Evolutionary conservation across 2,797 vertebrate species (phyloP), one percentile per base, ranked within the genome.

Genomic region (Miichthys miiuy): DNA sequence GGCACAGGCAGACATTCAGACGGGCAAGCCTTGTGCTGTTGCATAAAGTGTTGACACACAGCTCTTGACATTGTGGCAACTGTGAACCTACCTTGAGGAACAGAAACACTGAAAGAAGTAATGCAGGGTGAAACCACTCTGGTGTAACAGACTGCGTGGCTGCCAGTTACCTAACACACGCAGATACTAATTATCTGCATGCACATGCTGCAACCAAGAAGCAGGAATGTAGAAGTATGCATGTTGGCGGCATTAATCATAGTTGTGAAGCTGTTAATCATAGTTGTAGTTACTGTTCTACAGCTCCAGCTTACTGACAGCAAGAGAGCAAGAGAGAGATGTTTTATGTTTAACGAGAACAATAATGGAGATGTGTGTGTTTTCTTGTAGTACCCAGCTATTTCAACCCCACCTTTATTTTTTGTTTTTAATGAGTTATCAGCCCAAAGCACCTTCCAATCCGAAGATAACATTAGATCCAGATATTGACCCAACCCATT

Each of bases 21-120:
- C 20, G 52, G 80, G 83, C 87, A 83, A 80, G 90, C 87, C 84
- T 80, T 18, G 72, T 57, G 80, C 74, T 92, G 84, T 89, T 92
- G 84, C 85, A 83, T 68, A 83, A 77, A 82, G 75, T 89, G 86
- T 93, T 91, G 89, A 87, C 85, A 82, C 71, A 78, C 63, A 48
- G 74, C 80, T 64, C 14, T 68, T 67, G 68, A 86, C 81, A 81
- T 86, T 82, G 75, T 79, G 58, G 75, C 74, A 91, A 84, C 82
- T 78, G 65, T 85, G 25, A 67, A 79, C 18, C 77, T 80, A 69
- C 48, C 34, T 84, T 90, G 83, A 83, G 82, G 89, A 92, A 92
- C 85, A 84, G 74, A 68, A 86, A 85, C 72, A 82, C 25, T 51
- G 63, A 66, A 71, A 79, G 79, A 60, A 38, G 67, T 57, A 75